A percentile compares a stretch with the other conserved stretches of the same genome.
Evolutionary conservation across 2,888 invertebrate species (phyloP).

Genomic region (Pardosa pseudoannulata): DNA sequence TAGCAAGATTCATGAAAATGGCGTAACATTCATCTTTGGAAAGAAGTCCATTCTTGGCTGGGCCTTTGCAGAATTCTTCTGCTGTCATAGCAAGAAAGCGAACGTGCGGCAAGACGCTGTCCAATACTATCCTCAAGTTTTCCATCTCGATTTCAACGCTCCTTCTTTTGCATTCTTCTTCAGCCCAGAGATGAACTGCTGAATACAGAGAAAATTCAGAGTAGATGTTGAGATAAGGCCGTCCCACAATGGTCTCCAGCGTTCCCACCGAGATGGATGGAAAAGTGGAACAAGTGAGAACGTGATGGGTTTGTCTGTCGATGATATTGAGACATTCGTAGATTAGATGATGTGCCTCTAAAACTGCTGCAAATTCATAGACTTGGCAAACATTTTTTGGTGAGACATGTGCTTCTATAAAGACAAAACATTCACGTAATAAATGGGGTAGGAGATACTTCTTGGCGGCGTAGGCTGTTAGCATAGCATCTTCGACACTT

Average conservation of each 20-base stretch:
- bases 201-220: slow-evolving; percentile 74
- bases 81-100: slow-evolving; percentile 74
- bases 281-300: slow-evolving; percentile 72
- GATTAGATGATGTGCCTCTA: slow-evolving; percentile 74
- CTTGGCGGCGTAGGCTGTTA: slow-evolving; percentile 75
- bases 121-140: slow-evolving; percentile 70
- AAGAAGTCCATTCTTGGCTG: slow-evolving; percentile 73
- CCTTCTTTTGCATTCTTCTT: slow-evolving; percentile 74
- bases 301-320: slow-evolving; percentile 75
- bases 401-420: slow-evolving; percentile 74
- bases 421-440: slow-evolving; percentile 74
- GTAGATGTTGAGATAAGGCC: slow-evolving; percentile 74
- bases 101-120: slow-evolving; percentile 65
- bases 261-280: slow-evolving; percentile 69
- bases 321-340: slow-evolving; percentile 75
- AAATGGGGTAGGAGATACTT: slow-evolving; percentile 75
- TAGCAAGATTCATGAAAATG: slow-evolving; percentile 75
- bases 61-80: slow-evolving; percentile 74
- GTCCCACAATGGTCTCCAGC: slow-evolving; percentile 74
- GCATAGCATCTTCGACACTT: slow-evolving; percentile 75
- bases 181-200: slow-evolving; percentile 74
- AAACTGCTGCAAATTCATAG: slow-evolving; percentile 74
- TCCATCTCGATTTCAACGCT: slow-evolving; percentile 70
- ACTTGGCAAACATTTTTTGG: slow-evolving; percentile 75
- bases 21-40: slow-evolving; percentile 74